Conservation (phyloP, 2,888 invertebrate species). For the Idaea dimidiata region DNA sequence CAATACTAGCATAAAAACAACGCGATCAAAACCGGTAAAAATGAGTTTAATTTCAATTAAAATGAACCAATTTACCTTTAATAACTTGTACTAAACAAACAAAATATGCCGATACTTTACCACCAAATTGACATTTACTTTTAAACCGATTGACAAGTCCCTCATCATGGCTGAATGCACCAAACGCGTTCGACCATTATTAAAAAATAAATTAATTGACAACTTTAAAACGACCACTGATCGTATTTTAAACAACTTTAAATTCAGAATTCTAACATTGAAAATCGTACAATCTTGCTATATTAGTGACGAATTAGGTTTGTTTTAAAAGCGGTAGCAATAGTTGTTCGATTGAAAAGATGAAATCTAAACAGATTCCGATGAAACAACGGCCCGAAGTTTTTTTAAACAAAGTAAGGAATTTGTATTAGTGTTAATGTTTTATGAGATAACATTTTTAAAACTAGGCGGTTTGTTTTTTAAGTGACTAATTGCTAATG, state of each 20-base stretch:
- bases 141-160: slow-evolving; percentile 60
- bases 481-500: too few relatives aligned
- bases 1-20: too few relatives aligned
- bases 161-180: slow-evolving; percentile 46
- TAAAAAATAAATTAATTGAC: slow-evolving; percentile 37
- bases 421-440: neutral
- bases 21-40: too few relatives aligned
- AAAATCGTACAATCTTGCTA: slow-evolving; percentile 16
- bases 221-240: neutral
- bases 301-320: slow-evolving; percentile 7
- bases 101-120: slow-evolving; percentile 24
- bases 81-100: slow-evolving; percentile 1
- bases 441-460: neutral
- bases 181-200: slow-evolving; percentile 56
- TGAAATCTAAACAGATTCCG: slow-evolving; percentile 65
- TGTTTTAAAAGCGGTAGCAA: slow-evolving; percentile 54
- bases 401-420: slow-evolving; percentile 13
- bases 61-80: too few relatives aligned
- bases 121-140: slow-evolving; percentile 58
- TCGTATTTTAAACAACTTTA: slow-evolving; percentile 4
- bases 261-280: slow-evolving; percentile 5
- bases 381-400: slow-evolving; percentile 50
- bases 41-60: too few relatives aligned
- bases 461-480: neutral
- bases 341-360: slow-evolving; percentile 66